Evolutionary conservation across 1,140 invertebrate species (phyloP).

Genomic region (Pissodes strobi): DNA sequence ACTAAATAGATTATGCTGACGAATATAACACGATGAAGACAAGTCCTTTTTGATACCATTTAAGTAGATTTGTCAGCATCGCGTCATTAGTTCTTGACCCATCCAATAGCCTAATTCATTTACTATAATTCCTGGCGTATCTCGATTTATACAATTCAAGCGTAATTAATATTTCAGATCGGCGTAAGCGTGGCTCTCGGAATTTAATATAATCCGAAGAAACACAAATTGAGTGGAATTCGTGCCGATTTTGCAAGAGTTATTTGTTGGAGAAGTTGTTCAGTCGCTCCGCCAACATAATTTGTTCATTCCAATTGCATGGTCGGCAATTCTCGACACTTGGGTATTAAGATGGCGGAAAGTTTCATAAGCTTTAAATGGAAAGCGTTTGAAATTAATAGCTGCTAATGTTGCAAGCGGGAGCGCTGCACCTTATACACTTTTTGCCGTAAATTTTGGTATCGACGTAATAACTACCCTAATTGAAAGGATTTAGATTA

Average conservation of each 20-base stretch:
- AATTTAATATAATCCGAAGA: constrained; percentile 7
- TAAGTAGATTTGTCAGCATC: no score
- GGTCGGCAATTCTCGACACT: neutral
- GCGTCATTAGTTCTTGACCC: no score
- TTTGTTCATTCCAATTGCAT: constrained; percentile 7
- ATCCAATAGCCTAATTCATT: neutral
- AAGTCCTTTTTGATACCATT: no score
- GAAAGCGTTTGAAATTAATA: no score
- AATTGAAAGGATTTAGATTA: no score
- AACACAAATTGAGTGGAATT: neutral
- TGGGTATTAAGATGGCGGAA: neutral
- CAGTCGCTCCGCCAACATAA: neutral
- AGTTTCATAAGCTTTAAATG: neutral
- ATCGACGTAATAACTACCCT: no score
- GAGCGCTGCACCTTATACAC: no score
- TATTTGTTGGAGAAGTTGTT: constrained; percentile 10
- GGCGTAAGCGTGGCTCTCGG: neutral
- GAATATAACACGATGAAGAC: no score
- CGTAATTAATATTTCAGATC: constrained; percentile 4
- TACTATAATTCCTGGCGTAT: neutral
- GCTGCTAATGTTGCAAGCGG: no score
- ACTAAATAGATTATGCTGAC: no score
- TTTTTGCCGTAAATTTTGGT: no score
- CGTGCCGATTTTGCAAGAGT: constrained; percentile 5
- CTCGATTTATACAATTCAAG: constrained; percentile 8